Evolutionary conservation across 2,797 vertebrate genomes (phyloP).

Genomic region (Menidia menidia): DNA sequence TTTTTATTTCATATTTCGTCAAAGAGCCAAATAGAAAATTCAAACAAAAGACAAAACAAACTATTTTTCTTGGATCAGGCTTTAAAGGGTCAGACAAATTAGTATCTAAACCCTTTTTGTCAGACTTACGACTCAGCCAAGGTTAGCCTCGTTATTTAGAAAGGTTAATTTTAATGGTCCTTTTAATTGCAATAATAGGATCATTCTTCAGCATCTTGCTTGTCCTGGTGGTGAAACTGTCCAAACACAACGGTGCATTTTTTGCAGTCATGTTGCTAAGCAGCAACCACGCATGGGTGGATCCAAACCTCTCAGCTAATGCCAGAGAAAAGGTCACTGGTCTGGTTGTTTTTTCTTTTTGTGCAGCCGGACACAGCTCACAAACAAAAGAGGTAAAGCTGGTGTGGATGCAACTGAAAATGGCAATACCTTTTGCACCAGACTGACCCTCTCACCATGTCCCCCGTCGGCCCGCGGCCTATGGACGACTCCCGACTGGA

Average conservation of each 20-base stretch:
- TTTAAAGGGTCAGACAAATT: too few species aligned
- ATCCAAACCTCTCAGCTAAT: constrained; percentile 18
- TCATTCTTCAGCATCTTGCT: not conserved
- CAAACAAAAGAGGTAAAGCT: constrained; percentile 10
- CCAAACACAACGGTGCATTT: not conserved
- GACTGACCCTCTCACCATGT: constrained; percentile 14
- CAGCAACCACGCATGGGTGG: constrained; percentile 12
- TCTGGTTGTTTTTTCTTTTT: constrained; percentile 17
- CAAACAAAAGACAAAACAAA: too few species aligned
- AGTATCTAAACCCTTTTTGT: constrained; percentile 13
- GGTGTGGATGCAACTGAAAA: constrained; percentile 25
- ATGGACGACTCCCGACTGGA: constrained; percentile 31
- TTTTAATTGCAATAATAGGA: not conserved
- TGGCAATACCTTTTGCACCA: constrained; percentile 24
- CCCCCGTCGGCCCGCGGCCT: constrained; percentile 57
- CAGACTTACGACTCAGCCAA: not conserved
- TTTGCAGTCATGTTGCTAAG: constrained; percentile 23
- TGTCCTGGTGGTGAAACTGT: constrained; percentile 5
- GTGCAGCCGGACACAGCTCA: not conserved
- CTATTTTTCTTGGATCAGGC: too few species aligned
- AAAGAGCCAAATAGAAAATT: too few species aligned
- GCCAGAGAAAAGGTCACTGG: constrained; percentile 12
- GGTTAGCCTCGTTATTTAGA: constrained; percentile 1
- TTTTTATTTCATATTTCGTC: too few species aligned
- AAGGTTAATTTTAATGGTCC: not conserved